Evolutionary conservation across 1,140 invertebrate genomes (phyloP).

Genomic region (Papilio polyxenes): DNA sequence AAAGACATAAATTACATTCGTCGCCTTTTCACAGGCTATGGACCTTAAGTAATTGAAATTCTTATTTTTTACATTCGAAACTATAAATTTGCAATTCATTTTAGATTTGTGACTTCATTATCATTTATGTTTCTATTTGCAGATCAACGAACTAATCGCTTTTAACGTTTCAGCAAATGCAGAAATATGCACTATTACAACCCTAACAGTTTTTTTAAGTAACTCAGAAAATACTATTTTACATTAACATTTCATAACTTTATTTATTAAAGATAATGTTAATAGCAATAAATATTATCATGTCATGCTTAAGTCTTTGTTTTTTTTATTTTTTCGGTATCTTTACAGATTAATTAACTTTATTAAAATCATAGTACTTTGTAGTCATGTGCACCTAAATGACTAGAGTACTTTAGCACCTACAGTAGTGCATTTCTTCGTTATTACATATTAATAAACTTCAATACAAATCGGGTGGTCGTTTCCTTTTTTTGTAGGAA

Average conservation of each 20-base stretch:
- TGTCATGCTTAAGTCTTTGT: neutral
- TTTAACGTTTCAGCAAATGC: conserved; percentile 2
- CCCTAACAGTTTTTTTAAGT: neutral
- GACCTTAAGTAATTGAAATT: conserved; percentile 56
- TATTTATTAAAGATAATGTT: no score
- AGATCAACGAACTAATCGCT: neutral
- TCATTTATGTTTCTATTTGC: conserved; percentile 29
- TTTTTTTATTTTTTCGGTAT: neutral
- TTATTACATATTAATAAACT: neutral
- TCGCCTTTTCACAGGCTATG: conserved; percentile 48
- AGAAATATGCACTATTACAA: neutral
- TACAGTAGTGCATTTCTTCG: neutral
- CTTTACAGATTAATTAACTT: neutral
- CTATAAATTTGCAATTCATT: conserved; percentile 36
- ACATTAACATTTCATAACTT: neutral
- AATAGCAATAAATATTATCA: neutral
- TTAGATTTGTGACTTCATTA: conserved; percentile 38
- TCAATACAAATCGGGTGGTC: neutral
- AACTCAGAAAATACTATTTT: neutral
- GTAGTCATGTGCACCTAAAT: neutral
- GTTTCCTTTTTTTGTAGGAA: neutral
- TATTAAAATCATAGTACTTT: neutral
- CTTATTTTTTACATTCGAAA: conserved; percentile 43
- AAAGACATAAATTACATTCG: conserved; percentile 54
- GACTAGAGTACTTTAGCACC: neutral